These are phyloP conservation scores for Onchidella celtica DNA, from an alignment of 2,888 invertebrate species.

Conservation along the genomic window DNA sequence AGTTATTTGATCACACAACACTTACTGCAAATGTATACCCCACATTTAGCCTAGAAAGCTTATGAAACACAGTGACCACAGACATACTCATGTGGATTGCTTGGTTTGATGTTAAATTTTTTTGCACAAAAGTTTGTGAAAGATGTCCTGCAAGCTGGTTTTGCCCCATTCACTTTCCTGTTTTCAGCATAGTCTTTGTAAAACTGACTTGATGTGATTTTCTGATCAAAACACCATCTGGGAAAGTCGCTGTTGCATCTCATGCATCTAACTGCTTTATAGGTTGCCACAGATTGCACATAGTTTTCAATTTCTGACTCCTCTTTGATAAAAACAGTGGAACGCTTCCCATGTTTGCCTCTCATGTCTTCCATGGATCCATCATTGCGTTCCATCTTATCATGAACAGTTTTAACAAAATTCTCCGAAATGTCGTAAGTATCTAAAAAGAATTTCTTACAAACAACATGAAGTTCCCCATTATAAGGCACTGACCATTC, in stretches of 20 bases:
- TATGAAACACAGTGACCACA: background rate
- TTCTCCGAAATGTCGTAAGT: slow-evolving; percentile 36
- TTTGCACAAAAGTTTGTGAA: slow-evolving; percentile 27
- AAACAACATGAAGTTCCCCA: slow-evolving; percentile 23
- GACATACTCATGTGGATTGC: background rate
- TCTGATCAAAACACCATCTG: slow-evolving; percentile 16
- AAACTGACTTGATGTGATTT: slow-evolving; percentile 3
- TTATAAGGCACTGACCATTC: slow-evolving; percentile 30
- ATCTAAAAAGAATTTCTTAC: slow-evolving; percentile 29
- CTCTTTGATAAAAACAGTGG: slow-evolving; percentile 9
- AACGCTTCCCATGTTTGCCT: slow-evolving; percentile 4
- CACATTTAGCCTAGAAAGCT: background rate
- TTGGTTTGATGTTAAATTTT: slow-evolving; percentile 10
- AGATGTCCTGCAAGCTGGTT: slow-evolving; percentile 31
- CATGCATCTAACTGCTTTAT: slow-evolving; percentile 9
- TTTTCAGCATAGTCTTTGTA: slow-evolving; percentile 17
- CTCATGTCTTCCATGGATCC: slow-evolving; percentile 26
- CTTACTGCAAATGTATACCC: no score
- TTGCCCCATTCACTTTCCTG: background rate
- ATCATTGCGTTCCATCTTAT: slow-evolving; percentile 12
- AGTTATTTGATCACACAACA: no score
- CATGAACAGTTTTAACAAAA: slow-evolving; percentile 21
- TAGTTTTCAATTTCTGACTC: slow-evolving; percentile 7
- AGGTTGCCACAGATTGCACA: slow-evolving; percentile 8
- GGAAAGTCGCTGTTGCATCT: slow-evolving; percentile 22